Percentiles rank a stretch among this genome's conserved stretches.
Evolutionary conservation across 2,888 invertebrate species (phyloP).

Genomic region (Lordiphosa fenestrarum): DNA sequence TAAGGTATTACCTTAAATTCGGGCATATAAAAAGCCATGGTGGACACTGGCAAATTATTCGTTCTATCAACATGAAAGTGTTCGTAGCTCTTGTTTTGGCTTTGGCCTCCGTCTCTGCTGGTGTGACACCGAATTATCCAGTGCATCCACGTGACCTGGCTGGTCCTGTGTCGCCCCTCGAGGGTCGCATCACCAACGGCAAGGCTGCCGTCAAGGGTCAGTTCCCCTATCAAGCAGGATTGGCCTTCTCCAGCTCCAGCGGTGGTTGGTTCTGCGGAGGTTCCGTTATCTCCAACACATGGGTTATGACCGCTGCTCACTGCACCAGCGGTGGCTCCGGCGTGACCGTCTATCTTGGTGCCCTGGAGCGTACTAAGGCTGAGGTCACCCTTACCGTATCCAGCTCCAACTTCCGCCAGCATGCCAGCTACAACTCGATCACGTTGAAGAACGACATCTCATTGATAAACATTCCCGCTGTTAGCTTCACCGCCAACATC

Average conservation of each 20-base stretch:
- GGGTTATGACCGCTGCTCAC: slow-evolving; percentile 71
- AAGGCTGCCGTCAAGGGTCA: slow-evolving; percentile 47
- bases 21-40: slow-evolving; percentile 15
- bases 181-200: slow-evolving; percentile 71
- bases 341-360: slow-evolving; percentile 55
- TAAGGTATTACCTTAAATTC: background rate
- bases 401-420: slow-evolving; percentile 70
- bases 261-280: slow-evolving; percentile 70
- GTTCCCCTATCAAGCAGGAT: slow-evolving; percentile 69
- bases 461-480: slow-evolving; percentile 52
- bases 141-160: slow-evolving; percentile 52
- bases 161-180: slow-evolving; percentile 9
- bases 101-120: slow-evolving; percentile 59
- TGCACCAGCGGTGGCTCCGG: slow-evolving; percentile 60
- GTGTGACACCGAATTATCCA: slow-evolving; percentile 34
- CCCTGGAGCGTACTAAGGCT: slow-evolving; percentile 55
- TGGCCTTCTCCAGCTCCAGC: slow-evolving; percentile 44
- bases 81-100: slow-evolving; percentile 56
- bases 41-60: slow-evolving; percentile 27
- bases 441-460: slow-evolving; percentile 67
- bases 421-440: slow-evolving; percentile 67
- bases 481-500: slow-evolving; percentile 33
- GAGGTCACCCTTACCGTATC: slow-evolving; percentile 46
- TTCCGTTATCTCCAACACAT: slow-evolving; percentile 54
- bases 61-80: slow-evolving; percentile 53